Percentiles rank a stretch among this genome's conserved stretches.
phyloP scores from a whole-genome alignment of 1,140 invertebrate species.

The Scaptomyza montana region DNA sequence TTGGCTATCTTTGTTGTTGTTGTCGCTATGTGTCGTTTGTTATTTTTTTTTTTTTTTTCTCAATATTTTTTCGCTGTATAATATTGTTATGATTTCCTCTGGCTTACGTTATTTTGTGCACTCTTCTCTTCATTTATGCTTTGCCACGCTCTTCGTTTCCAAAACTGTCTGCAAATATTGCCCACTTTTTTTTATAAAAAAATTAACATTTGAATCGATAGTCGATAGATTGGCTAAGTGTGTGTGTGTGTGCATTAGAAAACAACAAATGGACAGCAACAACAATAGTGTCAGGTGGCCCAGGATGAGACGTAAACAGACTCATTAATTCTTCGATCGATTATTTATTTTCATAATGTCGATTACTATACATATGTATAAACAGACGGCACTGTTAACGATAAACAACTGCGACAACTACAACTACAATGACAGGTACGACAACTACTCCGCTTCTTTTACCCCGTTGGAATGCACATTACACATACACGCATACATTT shows the following conservation, averaged over 20 bases:
- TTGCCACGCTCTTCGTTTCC: constrained; percentile 27
- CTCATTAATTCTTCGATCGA: constrained; percentile 19
- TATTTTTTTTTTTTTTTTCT: constrained; percentile 7
- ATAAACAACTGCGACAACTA: constrained; percentile 38
- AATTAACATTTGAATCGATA: constrained; percentile 55
- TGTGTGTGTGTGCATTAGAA: constrained; percentile 7
- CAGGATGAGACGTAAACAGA: constrained; percentile 43
- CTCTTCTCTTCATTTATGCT: constrained; percentile 35
- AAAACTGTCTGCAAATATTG: constrained; percentile 47
- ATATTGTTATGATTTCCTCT: constrained; percentile 46
- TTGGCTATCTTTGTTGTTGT: constrained; percentile 22
- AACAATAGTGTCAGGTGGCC: constrained; percentile 33
- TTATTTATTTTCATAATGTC: constrained; percentile 38
- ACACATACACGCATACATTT: constrained; percentile 48
- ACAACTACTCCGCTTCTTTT: constrained; percentile 52
- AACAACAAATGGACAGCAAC: constrained; percentile 12
- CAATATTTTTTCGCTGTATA: constrained; percentile 8
- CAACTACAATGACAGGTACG: constrained; percentile 47
- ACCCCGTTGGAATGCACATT: constrained; percentile 81
- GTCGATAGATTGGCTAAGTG: constrained; percentile 29
- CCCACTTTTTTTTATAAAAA: constrained; percentile 51
- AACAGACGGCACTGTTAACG: constrained; percentile 48
- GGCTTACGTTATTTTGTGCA: constrained; percentile 13
- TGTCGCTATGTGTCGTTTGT: constrained; percentile 29
- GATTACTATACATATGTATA: constrained; percentile 30